Conservation (phyloP, 2,113 vertebrate species). For the Cygnus atratus region DNA sequence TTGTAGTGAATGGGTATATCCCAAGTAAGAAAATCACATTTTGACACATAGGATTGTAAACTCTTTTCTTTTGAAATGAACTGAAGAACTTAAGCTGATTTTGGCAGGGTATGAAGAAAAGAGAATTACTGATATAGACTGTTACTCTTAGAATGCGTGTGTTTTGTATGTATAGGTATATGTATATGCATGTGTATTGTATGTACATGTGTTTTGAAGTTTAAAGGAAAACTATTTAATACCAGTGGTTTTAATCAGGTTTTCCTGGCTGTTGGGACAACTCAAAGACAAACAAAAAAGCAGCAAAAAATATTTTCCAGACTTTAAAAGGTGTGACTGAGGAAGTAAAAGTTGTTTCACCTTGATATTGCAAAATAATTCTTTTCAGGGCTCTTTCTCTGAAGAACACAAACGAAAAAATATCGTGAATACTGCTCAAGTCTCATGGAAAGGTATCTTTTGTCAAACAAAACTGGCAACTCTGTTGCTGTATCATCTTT, state of each 20-base stretch:
- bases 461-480: neutral
- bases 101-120: neutral
- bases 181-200: neutral
- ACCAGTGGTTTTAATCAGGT: fast-evolving
- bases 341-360: neutral
- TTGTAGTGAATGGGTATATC: neutral
- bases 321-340: neutral
- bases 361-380: neutral
- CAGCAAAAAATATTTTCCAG: constrained; percentile 9
- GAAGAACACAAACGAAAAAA: neutral
- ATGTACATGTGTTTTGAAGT: neutral
- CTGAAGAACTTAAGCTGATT: neutral
- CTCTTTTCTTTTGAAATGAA: neutral
- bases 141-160: neutral
- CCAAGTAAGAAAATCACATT: neutral
- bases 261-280: neutral
- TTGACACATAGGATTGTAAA: neutral
- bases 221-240: neutral
- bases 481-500: neutral
- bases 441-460: neutral
- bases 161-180: neutral
- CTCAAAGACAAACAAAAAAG: constrained; percentile 35
- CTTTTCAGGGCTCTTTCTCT: neutral
- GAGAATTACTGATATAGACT: neutral
- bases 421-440: neutral